A percentile compares a stretch with the other conserved stretches of the same genome.
Conservation (phyloP, 2,113 vertebrate species). For the Grammomys surdaster region DNA sequence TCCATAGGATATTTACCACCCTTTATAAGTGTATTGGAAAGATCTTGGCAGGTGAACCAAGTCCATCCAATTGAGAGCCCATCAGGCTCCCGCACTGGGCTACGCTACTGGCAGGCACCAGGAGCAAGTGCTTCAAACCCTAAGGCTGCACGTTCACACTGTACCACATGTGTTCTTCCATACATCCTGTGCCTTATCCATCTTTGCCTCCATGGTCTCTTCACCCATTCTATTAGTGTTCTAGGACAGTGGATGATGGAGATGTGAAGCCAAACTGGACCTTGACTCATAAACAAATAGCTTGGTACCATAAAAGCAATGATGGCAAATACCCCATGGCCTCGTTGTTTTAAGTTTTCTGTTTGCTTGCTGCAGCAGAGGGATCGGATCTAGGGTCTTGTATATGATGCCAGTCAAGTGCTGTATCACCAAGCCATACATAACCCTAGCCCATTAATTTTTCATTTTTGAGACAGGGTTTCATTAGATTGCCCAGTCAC, state of each 20-base stretch:
- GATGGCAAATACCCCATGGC: not conserved
- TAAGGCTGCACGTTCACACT: not conserved
- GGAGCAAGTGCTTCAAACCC: not conserved
- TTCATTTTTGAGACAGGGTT: not conserved
- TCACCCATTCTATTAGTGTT: conserved; percentile 13
- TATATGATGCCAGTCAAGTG: not conserved
- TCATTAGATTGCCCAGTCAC: not conserved
- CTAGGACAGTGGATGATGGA: not conserved
- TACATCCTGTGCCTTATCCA: not conserved
- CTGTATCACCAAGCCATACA: not conserved
- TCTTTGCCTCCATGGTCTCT: not conserved
- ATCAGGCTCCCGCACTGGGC: not conserved
- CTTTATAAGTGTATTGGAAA: conserved; percentile 33
- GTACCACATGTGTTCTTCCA: not conserved
- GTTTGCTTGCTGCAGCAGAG: not conserved
- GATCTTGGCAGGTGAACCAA: conserved; percentile 1
- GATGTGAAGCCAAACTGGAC: not conserved
- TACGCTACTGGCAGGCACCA: not conserved
- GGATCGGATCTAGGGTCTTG: not conserved
- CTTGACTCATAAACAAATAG: not conserved
- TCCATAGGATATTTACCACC: not conserved
- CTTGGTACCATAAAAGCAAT: not conserved
- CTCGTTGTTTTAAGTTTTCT: not conserved
- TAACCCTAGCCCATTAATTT: not conserved
- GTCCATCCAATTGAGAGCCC: not conserved